These are phyloP conservation scores for Ibycter americanus DNA, from an alignment of 2,797 vertebrate species.

Conservation along the genomic window DNA sequence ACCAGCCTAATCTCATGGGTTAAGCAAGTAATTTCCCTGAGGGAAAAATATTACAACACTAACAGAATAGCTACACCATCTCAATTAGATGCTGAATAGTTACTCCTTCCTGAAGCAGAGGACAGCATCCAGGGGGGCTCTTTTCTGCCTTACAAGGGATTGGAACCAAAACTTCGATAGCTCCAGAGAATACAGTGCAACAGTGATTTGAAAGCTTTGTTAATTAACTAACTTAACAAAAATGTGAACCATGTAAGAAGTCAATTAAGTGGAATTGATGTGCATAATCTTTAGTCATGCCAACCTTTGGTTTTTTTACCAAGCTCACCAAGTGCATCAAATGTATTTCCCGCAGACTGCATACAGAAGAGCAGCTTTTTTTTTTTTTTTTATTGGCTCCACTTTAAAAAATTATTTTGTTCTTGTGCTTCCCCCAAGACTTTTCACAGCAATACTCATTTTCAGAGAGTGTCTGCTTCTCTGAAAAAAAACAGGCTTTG, in stretches of 20 bases:
- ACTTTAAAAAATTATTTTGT: not conserved
- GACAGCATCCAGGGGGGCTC: not conserved
- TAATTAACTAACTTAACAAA: conserved; percentile 60
- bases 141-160: not conserved
- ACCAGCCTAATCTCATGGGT: conserved; percentile 16
- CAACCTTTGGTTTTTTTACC: conserved; percentile 26
- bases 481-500: not conserved
- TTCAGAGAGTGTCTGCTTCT: not conserved
- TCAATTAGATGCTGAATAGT: conserved; percentile 7
- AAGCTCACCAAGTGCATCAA: not conserved
- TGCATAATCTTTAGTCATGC: not conserved
- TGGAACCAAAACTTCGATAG: not conserved
- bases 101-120: not conserved
- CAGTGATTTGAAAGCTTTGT: conserved; percentile 30
- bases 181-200: not conserved
- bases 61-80: conserved; percentile 19
- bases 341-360: not conserved
- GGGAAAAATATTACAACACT: conserved; percentile 40
- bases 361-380: not conserved
- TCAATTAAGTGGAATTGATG: conserved; percentile 60
- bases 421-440: not conserved
- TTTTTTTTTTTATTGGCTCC: not conserved
- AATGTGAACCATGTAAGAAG: conserved; percentile 50
- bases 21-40: conserved; percentile 9
- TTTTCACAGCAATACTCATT: not conserved